Conservation (phyloP, 1,140 invertebrate species). For the Zaprionus davidi region DNA sequence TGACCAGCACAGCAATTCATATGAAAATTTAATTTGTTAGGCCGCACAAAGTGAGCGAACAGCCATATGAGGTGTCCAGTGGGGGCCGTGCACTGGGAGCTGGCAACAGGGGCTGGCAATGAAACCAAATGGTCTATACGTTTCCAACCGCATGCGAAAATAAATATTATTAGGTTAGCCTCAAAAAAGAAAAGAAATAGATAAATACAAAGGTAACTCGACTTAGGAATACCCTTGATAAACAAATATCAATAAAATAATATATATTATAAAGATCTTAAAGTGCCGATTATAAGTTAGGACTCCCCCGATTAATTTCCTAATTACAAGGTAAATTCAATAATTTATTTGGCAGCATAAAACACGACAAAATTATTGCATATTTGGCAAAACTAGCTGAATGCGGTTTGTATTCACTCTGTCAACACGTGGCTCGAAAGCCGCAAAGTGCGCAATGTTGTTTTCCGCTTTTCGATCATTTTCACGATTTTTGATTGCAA, state of each 20-base stretch:
- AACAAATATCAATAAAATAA: not conserved
- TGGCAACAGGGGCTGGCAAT: conserved; percentile 12
- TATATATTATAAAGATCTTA: not conserved
- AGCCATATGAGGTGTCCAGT: not conserved
- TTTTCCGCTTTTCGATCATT: conserved; percentile 31
- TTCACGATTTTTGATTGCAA: conserved; percentile 56
- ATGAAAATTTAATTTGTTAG: conserved; percentile 81
- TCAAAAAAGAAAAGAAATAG: conserved; percentile 15
- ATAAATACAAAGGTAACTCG: not conserved
- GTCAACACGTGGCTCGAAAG: conserved; percentile 36
- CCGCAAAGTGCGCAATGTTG: conserved; percentile 42
- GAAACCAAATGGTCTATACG: conserved; percentile 69
- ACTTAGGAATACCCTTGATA: conserved; percentile 3
- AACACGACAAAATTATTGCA: conserved; percentile 60
- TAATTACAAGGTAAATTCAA: not conserved
- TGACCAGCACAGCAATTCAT: conserved; percentile 80
- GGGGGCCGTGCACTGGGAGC: not conserved
- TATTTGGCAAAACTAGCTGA: conserved; percentile 65
- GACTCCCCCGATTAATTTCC: not conserved
- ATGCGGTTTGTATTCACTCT: conserved; percentile 62
- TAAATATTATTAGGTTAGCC: conserved; percentile 71
- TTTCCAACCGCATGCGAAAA: conserved; percentile 72
- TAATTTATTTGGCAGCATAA: conserved; percentile 12
- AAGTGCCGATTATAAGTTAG: not conserved
- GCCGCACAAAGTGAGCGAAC: conserved; percentile 24